Percentiles rank a stretch among this genome's conserved stretches.
Conservation (phyloP, 2,797 vertebrate species). For the Momotus momota region DNA sequence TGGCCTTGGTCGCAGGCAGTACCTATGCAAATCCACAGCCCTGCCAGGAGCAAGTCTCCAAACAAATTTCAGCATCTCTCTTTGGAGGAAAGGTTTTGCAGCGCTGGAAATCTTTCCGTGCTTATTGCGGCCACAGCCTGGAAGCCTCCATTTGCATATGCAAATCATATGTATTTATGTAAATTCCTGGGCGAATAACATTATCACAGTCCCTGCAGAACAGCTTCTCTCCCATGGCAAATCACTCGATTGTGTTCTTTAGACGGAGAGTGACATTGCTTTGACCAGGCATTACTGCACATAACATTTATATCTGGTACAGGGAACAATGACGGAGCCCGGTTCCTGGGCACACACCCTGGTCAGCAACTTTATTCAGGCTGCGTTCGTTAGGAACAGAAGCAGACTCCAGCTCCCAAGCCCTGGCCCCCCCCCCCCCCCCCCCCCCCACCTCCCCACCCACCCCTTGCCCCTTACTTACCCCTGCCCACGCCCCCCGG, state of each 20-base stretch:
- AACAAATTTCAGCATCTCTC: neutral
- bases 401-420: neutral
- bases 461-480: too few relatives aligned
- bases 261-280: neutral
- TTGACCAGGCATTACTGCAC: neutral
- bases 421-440: neutral
- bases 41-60: neutral
- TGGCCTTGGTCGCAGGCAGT: accelerated
- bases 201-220: neutral
- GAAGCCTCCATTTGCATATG: neutral
- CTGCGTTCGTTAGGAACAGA: neutral
- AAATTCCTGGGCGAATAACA: neutral
- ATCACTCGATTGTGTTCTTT: conserved; percentile 21
- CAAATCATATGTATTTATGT: conserved; percentile 54
- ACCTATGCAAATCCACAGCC: neutral
- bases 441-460: too few relatives aligned
- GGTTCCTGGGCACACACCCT: neutral
- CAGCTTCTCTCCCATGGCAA: conserved; percentile 23
- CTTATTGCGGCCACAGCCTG: neutral
- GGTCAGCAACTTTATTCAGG: neutral
- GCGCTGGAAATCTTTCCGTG: neutral
- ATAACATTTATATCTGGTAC: neutral
- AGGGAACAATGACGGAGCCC: neutral
- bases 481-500: too few relatives aligned
- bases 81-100: neutral